A percentile compares a stretch with the other conserved stretches of the same genome.
phyloP scores from a whole-genome alignment of 2,888 invertebrate genomes.

The Tridacna crocea region DNA sequence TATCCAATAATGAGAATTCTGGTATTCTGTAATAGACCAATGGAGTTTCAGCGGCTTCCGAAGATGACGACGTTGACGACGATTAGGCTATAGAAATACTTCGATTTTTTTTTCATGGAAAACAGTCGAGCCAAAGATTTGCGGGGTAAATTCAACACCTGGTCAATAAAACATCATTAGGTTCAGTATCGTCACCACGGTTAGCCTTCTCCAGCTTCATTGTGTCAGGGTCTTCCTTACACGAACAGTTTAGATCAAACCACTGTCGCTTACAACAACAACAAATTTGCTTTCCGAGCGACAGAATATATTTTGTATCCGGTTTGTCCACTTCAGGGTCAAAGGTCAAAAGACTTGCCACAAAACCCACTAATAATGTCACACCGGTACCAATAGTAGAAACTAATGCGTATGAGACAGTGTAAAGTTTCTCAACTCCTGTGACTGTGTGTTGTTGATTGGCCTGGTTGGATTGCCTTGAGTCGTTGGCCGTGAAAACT shows the following conservation, averaged over 20 bases:
- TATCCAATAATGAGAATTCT: too few relatives aligned
- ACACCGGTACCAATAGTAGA: slow-evolving; percentile 45
- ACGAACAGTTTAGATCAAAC: background rate
- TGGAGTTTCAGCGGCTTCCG: too few relatives aligned
- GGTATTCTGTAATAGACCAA: too few relatives aligned
- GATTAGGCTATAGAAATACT: too few relatives aligned
- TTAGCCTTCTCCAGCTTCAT: background rate
- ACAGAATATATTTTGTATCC: slow-evolving; percentile 30
- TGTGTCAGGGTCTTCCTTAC: background rate
- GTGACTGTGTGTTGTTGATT: background rate
- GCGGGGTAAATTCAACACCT: background rate
- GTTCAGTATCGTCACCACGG: background rate
- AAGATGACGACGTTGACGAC: too few relatives aligned
- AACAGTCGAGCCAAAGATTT: too few relatives aligned
- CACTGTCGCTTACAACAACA: slow-evolving; percentile 35
- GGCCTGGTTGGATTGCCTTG: background rate
- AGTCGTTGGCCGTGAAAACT: background rate
- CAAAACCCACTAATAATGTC: slow-evolving; percentile 40
- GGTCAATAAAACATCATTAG: slow-evolving; percentile 4
- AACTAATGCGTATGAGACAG: slow-evolving; percentile 41
- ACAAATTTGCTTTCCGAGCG: slow-evolving; percentile 29
- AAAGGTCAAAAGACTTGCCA: slow-evolving; percentile 40
- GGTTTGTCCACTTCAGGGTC: slow-evolving; percentile 30
- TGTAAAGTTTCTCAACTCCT: slow-evolving; percentile 41
- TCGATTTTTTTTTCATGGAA: too few relatives aligned